These are phyloP conservation scores for Platysternon megacephalum DNA, from an alignment of 2,113 vertebrate genomes.

Conservation along the genomic window DNA sequence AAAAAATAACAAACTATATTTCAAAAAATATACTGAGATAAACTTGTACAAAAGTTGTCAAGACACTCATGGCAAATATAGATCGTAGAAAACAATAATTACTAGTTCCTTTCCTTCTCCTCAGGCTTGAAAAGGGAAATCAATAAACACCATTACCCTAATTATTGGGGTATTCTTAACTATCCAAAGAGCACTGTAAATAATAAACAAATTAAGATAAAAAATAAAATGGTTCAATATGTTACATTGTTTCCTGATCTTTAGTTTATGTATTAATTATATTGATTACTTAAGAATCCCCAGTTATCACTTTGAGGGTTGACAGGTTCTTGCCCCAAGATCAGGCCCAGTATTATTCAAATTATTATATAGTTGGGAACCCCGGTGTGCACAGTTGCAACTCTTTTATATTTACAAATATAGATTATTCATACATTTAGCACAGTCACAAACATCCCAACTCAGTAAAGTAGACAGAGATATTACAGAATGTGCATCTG, in stretches of 20 bases:
- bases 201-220: not conserved
- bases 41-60: not conserved
- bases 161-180: not conserved
- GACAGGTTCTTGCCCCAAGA: no score
- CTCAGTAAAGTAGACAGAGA: no score
- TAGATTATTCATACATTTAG: no score
- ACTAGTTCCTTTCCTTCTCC: not conserved
- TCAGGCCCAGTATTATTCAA: no score
- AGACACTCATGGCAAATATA: not conserved
- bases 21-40: not conserved
- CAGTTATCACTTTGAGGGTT: no score
- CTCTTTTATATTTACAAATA: no score
- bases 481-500: no score
- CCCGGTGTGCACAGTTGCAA: no score
- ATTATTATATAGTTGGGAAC: no score
- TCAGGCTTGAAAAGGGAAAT: not conserved
- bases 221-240: not conserved
- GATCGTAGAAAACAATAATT: not conserved
- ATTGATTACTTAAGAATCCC: no score
- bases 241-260: not conserved
- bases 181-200: not conserved
- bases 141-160: not conserved
- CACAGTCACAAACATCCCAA: no score
- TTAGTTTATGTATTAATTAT: no score
- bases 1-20: not conserved